Conservation (phyloP, 2,888 invertebrate species). For the Spisula subtruncata region DNA sequence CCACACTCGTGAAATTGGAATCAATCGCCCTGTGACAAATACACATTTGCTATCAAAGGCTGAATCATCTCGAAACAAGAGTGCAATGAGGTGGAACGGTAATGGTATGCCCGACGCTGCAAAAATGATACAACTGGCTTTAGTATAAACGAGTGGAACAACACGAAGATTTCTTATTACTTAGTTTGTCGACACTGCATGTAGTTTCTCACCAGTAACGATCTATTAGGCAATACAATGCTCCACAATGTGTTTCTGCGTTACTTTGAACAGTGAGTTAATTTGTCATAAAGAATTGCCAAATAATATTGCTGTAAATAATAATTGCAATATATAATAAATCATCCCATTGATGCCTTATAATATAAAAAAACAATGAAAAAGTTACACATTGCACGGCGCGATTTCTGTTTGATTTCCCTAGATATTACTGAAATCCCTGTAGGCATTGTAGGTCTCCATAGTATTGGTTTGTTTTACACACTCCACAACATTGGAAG, state of each 20-base stretch:
- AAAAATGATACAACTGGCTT: background rate
- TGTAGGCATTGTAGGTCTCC: background rate
- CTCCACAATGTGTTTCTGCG: background rate
- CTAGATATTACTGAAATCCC: background rate
- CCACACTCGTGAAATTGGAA: background rate
- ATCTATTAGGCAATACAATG: background rate
- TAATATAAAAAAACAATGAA: background rate
- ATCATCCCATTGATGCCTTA: conserved; percentile 2
- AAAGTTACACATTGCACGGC: background rate
- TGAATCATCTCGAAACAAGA: background rate
- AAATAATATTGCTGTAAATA: conserved; percentile 36
- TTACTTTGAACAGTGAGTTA: background rate
- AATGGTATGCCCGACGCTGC: background rate
- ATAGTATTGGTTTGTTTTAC: background rate
- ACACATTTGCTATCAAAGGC: background rate
- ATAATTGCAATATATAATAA: conserved; percentile 34
- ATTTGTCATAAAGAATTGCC: conserved; percentile 26
- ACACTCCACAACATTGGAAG: background rate
- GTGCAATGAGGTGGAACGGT: background rate
- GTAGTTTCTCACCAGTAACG: background rate
- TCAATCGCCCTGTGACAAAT: background rate
- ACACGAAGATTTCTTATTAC: background rate
- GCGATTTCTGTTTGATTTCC: conserved; percentile 13
- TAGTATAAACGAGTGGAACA: background rate
- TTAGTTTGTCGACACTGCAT: background rate